Conservation (phyloP, 2,113 vertebrate genomes). For the Istiophorus platypterus region DNA sequence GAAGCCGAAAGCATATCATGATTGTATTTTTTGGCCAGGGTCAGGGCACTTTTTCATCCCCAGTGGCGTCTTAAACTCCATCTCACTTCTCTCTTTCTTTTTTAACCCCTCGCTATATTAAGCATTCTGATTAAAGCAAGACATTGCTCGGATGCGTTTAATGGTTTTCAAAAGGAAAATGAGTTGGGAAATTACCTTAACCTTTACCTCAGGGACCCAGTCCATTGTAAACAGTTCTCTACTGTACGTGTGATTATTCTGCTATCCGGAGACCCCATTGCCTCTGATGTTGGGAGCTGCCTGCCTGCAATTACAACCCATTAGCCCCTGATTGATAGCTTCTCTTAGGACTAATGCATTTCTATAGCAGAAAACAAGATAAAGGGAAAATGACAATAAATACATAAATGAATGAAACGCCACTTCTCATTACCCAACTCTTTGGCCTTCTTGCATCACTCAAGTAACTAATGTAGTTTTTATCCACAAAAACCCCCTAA, state of each 20-base stretch:
- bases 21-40: neutral
- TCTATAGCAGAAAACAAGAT: conserved; percentile 66
- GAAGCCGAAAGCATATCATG: neutral
- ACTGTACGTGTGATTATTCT: conserved; percentile 60
- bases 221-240: conserved; percentile 47
- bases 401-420: conserved; percentile 73
- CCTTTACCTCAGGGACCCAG: conserved; percentile 41
- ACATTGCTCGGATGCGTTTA: conserved; percentile 33
- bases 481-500: conserved; percentile 15
- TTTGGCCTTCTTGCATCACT: conserved; percentile 37
- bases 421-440: conserved; percentile 62
- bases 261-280: conserved; percentile 48
- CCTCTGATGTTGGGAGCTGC: conserved; percentile 52
- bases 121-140: conserved; percentile 48
- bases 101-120: conserved; percentile 36
- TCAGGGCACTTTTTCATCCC: neutral
- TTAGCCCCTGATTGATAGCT: conserved; percentile 78
- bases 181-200: conserved; percentile 60
- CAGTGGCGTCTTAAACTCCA: neutral
- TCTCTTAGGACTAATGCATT: conserved; percentile 74
- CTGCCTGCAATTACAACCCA: conserved; percentile 76
- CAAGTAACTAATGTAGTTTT: conserved; percentile 32
- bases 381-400: conserved; percentile 74
- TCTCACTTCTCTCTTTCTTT: neutral
- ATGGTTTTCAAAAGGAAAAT: conserved; percentile 62